A percentile compares a stretch with the other conserved stretches of the same genome.
phyloP scores from a whole-genome alignment of 2,888 invertebrate genomes.

The Furcula furcula region DNA sequence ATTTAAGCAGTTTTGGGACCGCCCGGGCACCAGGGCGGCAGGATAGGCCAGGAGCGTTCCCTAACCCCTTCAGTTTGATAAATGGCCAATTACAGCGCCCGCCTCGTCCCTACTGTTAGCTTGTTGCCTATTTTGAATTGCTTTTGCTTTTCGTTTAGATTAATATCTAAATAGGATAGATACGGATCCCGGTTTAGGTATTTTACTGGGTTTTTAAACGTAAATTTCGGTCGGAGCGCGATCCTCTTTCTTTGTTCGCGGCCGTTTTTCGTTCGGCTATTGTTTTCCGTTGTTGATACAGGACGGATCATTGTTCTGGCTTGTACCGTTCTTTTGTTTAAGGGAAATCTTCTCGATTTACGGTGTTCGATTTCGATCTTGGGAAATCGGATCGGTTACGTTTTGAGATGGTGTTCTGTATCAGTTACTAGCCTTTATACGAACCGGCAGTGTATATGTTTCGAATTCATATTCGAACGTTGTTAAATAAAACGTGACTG shows the following conservation, averaged over 20 bases:
- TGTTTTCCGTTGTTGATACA: slow-evolving; percentile 53
- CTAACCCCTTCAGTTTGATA: slow-evolving; percentile 83
- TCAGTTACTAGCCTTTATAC: too few species aligned
- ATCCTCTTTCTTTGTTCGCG: slow-evolving; percentile 47
- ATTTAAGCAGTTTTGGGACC: slow-evolving; percentile 36
- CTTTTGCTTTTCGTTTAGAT: slow-evolving; percentile 82
- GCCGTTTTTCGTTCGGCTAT: slow-evolving; percentile 54
- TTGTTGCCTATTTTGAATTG: slow-evolving; percentile 82
- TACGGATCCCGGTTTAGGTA: slow-evolving; percentile 78
- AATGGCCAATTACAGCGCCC: slow-evolving; percentile 82
- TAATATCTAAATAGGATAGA: slow-evolving; percentile 83
- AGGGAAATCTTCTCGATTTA: slow-evolving; percentile 34
- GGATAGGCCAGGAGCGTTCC: slow-evolving; percentile 62
- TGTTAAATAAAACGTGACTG: too few species aligned
- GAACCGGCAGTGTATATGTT: too few species aligned
- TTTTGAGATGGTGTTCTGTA: not conserved
- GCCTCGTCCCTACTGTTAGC: slow-evolving; percentile 79
- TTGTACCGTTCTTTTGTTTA: slow-evolving; percentile 51
- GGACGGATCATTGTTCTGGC: slow-evolving; percentile 52
- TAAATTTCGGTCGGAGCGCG: slow-evolving; percentile 61
- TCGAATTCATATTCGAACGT: too few species aligned
- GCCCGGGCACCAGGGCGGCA: slow-evolving; percentile 57
- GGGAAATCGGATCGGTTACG: slow-evolving; percentile 26
- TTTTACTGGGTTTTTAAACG: slow-evolving; percentile 81
- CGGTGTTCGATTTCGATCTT: slow-evolving; percentile 35